Base-by-base conservation (phyloP, 2,113 vertebrate genomes). In the Psilopsiagon aurifrons region DNA sequence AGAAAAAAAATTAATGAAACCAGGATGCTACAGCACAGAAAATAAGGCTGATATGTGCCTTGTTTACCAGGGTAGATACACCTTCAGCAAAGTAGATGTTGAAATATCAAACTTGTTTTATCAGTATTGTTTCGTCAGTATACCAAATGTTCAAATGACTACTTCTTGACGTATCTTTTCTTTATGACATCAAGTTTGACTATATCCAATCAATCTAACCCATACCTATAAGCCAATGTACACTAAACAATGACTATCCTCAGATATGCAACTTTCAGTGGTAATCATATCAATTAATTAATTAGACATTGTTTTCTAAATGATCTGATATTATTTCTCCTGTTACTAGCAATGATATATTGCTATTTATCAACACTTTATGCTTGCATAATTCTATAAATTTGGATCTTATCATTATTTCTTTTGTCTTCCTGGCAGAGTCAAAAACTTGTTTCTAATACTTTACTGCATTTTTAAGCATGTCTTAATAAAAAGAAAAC, bases 1-100 rank as follows among this genome's bases (percentile, higher is more conserved):
- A 84, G 51, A 69, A 96, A 94, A 70, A 70, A 82, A 68, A 92
- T 20, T 85, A 88, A 90, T 86, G 90, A 96, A 60, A 79, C 47
- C n/a, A 60, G 29, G 49, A 49, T 76, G 9, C 7, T 79, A 62
- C 31, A 79, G 57, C 23, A 92, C 35, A 44, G 68, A 92, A 86
- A 90, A 95, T 88, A 28, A 90, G 43, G 9, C 35, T 90, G 76
- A 60, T 86, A 62, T 60, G 28, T 0, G 0, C n/a, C 57, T 88
- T 88, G 73, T 87, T 96, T 92, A 83, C 69, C 31, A 84, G 33
- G 10, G 11, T 54, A 83, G 62, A 92, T 88, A 71, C 22, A 41
- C 27, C 59, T 68, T 51, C 39, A 69, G 52, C 29, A 81, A 91
- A 94, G 25, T 43, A 83, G 49, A n/a, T 83, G 60, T 2, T 79